Evolutionary conservation across 1,140 invertebrate genomes (phyloP).

Genomic region (Manduca sexta): DNA sequence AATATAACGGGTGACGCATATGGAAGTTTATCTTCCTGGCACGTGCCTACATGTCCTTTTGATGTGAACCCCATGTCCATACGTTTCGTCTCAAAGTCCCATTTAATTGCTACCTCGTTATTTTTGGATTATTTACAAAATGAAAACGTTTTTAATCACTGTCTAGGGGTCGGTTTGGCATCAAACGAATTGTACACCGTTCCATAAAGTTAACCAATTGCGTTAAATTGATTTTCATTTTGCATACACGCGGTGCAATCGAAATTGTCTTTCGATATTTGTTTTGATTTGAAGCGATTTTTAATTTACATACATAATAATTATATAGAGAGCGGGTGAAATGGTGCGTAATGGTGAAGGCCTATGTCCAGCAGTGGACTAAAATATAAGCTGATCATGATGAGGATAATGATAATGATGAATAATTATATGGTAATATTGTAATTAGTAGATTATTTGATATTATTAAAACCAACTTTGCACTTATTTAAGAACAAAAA

Average conservation of each 20-base stretch:
- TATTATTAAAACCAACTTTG: background rate
- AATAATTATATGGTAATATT: background rate
- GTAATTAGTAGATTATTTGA: background rate
- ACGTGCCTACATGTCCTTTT: conserved; percentile 37
- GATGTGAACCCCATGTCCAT: conserved; percentile 34
- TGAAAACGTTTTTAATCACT: conserved; percentile 38
- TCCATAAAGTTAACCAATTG: conserved; percentile 51
- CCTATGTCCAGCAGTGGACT: too few species aligned
- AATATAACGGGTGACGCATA: too few species aligned
- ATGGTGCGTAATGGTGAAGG: too few species aligned
- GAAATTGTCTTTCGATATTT: background rate
- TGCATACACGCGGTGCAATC: background rate
- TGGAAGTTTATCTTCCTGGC: conserved; percentile 19
- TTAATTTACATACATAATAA: too few species aligned
- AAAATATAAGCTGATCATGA: too few species aligned
- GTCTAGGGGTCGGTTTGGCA: conserved; percentile 21
- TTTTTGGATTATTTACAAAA: conserved; percentile 69
- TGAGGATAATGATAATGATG: too few species aligned
- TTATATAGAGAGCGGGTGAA: too few species aligned
- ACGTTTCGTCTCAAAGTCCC: conserved; percentile 60
- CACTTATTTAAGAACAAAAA: background rate
- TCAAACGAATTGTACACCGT: conserved; percentile 48
- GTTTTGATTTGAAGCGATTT: too few species aligned
- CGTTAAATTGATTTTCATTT: conserved; percentile 28
- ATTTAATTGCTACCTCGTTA: conserved; percentile 69